Evolutionary conservation across 2,888 invertebrate species (phyloP).

Genomic region (Acheta domesticus): DNA sequence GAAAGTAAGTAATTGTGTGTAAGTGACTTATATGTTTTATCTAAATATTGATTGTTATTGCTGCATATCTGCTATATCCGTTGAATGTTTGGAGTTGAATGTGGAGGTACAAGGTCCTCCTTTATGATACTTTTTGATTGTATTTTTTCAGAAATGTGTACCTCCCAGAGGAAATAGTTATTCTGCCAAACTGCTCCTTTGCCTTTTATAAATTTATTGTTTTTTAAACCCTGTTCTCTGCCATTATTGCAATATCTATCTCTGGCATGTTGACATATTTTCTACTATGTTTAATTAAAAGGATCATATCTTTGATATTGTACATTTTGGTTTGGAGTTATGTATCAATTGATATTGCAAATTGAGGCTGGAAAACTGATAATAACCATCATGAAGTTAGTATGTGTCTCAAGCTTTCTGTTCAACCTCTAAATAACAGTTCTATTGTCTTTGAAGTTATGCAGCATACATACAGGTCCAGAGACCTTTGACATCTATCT

Average conservation of each 20-base stretch:
- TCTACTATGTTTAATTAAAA: too few species aligned
- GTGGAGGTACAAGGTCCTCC: not conserved
- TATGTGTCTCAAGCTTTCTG: not conserved
- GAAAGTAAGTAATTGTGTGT: not conserved
- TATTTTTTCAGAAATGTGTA: not conserved
- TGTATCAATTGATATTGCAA: conserved; percentile 9
- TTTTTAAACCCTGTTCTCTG: too few species aligned
- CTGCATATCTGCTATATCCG: conserved; percentile 18
- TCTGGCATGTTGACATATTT: too few species aligned
- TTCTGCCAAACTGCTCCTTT: too few species aligned
- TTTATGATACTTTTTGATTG: not conserved
- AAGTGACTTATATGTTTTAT: not conserved
- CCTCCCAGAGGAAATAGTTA: too few species aligned
- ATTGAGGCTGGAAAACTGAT: not conserved
- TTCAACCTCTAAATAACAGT: too few species aligned
- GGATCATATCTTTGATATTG: too few species aligned
- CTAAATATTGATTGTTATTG: conserved; percentile 18
- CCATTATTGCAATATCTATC: too few species aligned
- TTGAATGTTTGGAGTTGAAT: conserved; percentile 2
- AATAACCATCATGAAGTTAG: not conserved
- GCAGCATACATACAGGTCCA: too few species aligned
- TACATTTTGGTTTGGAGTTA: not conserved
- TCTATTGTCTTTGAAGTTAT: too few species aligned
- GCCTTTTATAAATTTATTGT: too few species aligned
- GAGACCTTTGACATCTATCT: too few species aligned